Evolutionary conservation across 2,797 vertebrate genomes (phyloP).

Genomic region (Phalanger gymnotis): DNA sequence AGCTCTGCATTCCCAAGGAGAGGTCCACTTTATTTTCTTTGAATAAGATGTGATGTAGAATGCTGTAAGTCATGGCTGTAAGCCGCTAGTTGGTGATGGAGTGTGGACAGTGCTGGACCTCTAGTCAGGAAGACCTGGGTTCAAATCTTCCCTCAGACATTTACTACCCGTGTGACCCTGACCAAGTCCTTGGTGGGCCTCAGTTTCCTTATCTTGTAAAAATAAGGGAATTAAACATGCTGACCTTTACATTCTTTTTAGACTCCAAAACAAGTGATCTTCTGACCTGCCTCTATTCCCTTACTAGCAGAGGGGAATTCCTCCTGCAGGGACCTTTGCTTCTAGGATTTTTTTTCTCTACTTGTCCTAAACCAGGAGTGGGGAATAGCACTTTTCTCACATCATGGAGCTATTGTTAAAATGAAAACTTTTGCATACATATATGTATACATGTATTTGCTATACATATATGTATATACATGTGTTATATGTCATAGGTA

Average conservation of each 20-base stretch:
- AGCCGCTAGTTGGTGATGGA: not conserved
- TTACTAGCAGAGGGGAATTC: not conserved
- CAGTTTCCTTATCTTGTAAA: not conserved
- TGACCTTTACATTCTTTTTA: not conserved
- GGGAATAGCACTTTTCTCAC: not conserved
- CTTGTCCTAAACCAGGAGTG: not conserved
- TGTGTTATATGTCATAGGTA: not conserved
- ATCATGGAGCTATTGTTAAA: not conserved
- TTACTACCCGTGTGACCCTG: not conserved
- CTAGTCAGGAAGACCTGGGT: not conserved
- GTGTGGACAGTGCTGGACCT: not conserved
- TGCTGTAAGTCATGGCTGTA: not conserved
- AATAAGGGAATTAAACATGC: not conserved
- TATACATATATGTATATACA: not conserved
- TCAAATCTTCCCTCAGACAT: not conserved
- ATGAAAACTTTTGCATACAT: not conserved
- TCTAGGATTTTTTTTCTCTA: not conserved
- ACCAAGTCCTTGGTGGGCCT: not conserved
- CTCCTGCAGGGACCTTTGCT: not conserved
- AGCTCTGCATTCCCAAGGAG: constrained; percentile 6
- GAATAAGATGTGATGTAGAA: not conserved
- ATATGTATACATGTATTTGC: not conserved
- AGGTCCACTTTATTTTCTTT: constrained; percentile 41
- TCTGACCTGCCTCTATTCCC: not conserved
- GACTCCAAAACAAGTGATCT: not conserved